phyloP scores from a whole-genome alignment of 2,797 vertebrate species.

The Sebastes elongatus region DNA sequence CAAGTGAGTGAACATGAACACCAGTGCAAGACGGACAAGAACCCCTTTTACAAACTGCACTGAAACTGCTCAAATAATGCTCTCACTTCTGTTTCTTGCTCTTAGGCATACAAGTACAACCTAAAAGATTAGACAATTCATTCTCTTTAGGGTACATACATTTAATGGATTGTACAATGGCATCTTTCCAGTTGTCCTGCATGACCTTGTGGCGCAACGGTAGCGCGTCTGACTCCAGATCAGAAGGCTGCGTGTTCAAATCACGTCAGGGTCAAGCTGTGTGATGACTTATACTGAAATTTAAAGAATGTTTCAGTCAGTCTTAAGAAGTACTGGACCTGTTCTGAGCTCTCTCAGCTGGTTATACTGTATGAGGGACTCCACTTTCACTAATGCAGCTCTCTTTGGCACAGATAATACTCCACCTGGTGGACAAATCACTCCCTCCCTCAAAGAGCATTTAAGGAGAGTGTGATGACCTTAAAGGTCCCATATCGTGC shows the following conservation, averaged over 20 bases:
- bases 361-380: neutral
- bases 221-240: slow-evolving; percentile 13
- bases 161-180: neutral
- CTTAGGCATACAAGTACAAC: neutral
- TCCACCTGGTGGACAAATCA: slow-evolving; percentile 30
- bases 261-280: neutral
- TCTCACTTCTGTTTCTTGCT: neutral
- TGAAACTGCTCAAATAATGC: neutral
- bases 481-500: too few relatives aligned
- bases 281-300: neutral
- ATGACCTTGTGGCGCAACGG: slow-evolving; percentile 2
- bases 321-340: neutral
- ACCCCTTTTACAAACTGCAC: neutral
- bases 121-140: neutral
- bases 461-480: neutral
- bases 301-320: neutral
- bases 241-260: slow-evolving; percentile 3
- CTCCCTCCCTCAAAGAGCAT: accelerated
- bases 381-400: neutral
- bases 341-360: neutral
- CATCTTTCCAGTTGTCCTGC: accelerated
- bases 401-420: neutral
- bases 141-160: neutral
- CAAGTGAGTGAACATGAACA: slow-evolving; percentile 37
- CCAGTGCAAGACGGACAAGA: neutral